Conservation (phyloP, 2,797 vertebrate species). For the Sternarchorhynchus goeldii region DNA sequence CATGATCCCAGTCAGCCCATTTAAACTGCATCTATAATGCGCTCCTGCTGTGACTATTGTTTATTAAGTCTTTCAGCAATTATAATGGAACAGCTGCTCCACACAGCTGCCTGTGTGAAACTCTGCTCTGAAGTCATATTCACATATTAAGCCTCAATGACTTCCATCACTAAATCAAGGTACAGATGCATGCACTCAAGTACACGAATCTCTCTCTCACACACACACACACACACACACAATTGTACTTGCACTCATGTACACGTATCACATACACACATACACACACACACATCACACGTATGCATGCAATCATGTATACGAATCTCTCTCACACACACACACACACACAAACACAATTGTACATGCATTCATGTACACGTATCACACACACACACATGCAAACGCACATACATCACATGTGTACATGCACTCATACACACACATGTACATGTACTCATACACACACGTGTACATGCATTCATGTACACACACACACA, state of each 20-base stretch:
- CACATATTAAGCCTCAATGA: slow-evolving; percentile 66
- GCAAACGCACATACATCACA: neutral
- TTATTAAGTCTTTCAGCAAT: slow-evolving; percentile 75
- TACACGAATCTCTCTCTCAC: too few relatives aligned
- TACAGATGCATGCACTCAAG: neutral
- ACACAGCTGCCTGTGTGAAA: slow-evolving; percentile 71
- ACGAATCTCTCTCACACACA: too few relatives aligned
- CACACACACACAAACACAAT: neutral
- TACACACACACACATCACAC: too few relatives aligned
- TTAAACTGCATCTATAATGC: slow-evolving; percentile 66
- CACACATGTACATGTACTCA: neutral
- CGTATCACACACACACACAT: too few relatives aligned
- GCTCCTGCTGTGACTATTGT: slow-evolving; percentile 63
- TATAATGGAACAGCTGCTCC: slow-evolving; percentile 73
- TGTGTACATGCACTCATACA: neutral
- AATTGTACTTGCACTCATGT: slow-evolving; percentile 12
- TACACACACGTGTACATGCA: neutral
- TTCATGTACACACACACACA: too few relatives aligned
- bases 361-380: neutral
- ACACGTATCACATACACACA: too few relatives aligned
- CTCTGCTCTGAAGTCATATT: slow-evolving; percentile 68
- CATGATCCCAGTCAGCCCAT: slow-evolving; percentile 49
- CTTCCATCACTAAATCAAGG: slow-evolving; percentile 7
- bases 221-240: neutral
- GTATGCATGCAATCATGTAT: neutral